Percentiles rank a stretch among this genome's conserved stretches.
These are phyloP conservation scores for Chymomyza fuscimana DNA, from an alignment of 2,888 invertebrate species.

Conservation along the genomic window DNA sequence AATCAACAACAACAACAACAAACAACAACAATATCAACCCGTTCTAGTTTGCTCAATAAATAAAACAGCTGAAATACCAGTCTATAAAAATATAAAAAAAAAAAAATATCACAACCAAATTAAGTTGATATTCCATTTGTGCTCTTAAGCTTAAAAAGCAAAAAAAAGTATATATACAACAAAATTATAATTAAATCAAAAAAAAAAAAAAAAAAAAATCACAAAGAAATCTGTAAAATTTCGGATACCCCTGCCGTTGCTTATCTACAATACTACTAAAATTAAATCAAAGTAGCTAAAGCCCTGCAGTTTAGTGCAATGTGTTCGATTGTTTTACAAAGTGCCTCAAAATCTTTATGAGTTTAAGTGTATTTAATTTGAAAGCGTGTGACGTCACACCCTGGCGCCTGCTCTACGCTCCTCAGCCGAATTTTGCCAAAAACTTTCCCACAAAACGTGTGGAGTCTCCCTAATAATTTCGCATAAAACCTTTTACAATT, in stretches of 20 bases:
- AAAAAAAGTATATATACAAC: constrained; percentile 16
- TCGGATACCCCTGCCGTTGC: too few relatives aligned
- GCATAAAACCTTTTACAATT: background rate
- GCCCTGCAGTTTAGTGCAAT: constrained; percentile 14
- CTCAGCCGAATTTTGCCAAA: background rate
- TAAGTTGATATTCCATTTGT: constrained; percentile 48
- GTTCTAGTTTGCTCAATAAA: constrained; percentile 37
- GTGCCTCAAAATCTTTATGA: constrained; percentile 54
- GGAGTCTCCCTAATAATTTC: background rate
- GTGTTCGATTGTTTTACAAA: constrained; percentile 32
- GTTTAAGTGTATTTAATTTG: constrained; percentile 48
- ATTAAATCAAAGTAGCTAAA: constrained; percentile 34
- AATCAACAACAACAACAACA: constrained; percentile 19
- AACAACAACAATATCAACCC: constrained; percentile 12
- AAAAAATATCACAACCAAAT: constrained; percentile 1
- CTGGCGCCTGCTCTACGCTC: constrained; percentile 13
- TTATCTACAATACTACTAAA: background rate
- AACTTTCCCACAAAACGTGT: background rate
- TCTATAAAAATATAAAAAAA: constrained; percentile 1
- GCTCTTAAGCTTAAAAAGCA: constrained; percentile 63
- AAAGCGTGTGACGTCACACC: constrained; percentile 45
- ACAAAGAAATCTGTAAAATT: constrained; percentile 6
- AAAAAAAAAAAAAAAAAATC: constrained; percentile 9
- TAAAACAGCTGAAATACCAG: constrained; percentile 32
- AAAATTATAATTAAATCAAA: constrained; percentile 11